Evolutionary conservation across 2,797 vertebrate genomes (phyloP).

Genomic region (Chromobotia macracanthus): DNA sequence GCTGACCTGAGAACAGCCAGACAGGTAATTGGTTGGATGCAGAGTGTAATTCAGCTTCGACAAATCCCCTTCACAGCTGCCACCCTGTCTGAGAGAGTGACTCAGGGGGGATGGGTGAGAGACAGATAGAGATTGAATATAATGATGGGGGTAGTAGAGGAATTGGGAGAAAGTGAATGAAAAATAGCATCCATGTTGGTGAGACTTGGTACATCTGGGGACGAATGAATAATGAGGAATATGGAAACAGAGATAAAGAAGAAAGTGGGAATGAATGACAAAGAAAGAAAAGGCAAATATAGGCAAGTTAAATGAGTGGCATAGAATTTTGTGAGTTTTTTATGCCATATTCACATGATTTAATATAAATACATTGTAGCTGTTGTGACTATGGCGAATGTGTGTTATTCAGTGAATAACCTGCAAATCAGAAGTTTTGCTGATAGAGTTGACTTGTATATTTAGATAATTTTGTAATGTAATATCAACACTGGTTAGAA

Average conservation of each 20-base stretch:
- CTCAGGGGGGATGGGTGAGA: slow-evolving; percentile 56
- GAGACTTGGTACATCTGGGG: slow-evolving; percentile 28
- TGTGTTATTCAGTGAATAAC: not conserved
- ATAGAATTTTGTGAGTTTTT: not conserved
- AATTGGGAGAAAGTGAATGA: slow-evolving; percentile 34
- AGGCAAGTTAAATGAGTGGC: not conserved
- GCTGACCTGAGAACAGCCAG: slow-evolving; percentile 58
- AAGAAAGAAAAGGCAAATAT: not conserved
- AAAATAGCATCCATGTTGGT: slow-evolving; percentile 24
- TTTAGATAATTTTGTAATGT: not conserved
- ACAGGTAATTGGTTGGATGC: slow-evolving; percentile 71
- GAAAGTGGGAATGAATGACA: not conserved
- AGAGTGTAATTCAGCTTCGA: slow-evolving; percentile 72
- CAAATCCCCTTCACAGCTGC: slow-evolving; percentile 77
- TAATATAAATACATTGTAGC: not conserved
- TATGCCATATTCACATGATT: not conserved
- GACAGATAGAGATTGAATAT: slow-evolving; percentile 48
- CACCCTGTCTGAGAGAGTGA: slow-evolving; percentile 60
- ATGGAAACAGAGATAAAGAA: not conserved
- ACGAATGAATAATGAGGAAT: slow-evolving; percentile 28
- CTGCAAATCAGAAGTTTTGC: not conserved
- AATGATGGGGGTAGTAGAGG: slow-evolving; percentile 58
- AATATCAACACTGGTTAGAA: not conserved
- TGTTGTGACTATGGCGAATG: not conserved
- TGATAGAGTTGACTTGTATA: not conserved